phyloP scores from a whole-genome alignment of 2,113 vertebrate species.

The Ammospiza caudacuta region DNA sequence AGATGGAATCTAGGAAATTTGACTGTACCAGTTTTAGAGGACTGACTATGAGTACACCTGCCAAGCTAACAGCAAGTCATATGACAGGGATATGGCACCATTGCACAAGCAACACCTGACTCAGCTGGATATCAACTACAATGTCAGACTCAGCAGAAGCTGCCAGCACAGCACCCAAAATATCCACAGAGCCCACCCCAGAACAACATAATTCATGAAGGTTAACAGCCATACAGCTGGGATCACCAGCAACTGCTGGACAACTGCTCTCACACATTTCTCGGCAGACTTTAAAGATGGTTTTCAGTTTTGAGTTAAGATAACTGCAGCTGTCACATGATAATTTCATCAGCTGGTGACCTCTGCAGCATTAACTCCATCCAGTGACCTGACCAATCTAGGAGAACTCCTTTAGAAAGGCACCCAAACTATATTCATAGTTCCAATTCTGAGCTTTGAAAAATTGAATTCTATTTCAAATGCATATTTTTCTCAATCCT shows the following conservation, averaged over 20 bases:
- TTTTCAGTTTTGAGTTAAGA: background rate
- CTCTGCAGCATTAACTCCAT: background rate
- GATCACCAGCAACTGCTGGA: background rate
- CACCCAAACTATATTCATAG: background rate
- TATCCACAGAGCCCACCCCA: background rate
- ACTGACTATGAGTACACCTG: fast-evolving
- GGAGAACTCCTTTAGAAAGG: background rate
- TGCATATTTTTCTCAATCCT: background rate
- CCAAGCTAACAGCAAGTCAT: background rate
- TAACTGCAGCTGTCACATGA: background rate
- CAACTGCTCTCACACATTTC: background rate
- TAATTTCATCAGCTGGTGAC: background rate
- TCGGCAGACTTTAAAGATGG: background rate
- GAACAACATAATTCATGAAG: background rate
- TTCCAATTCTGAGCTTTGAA: background rate
- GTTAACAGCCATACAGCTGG: background rate
- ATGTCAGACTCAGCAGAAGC: background rate
- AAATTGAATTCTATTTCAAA: background rate
- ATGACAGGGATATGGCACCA: background rate
- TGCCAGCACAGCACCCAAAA: background rate
- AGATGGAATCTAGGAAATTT: background rate
- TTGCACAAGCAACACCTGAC: background rate
- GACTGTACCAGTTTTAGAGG: background rate
- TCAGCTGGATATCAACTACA: background rate
- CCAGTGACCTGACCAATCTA: background rate